phyloP scores from a whole-genome alignment of 2,888 invertebrate genomes.

The Bhutanitis thaidina region DNA sequence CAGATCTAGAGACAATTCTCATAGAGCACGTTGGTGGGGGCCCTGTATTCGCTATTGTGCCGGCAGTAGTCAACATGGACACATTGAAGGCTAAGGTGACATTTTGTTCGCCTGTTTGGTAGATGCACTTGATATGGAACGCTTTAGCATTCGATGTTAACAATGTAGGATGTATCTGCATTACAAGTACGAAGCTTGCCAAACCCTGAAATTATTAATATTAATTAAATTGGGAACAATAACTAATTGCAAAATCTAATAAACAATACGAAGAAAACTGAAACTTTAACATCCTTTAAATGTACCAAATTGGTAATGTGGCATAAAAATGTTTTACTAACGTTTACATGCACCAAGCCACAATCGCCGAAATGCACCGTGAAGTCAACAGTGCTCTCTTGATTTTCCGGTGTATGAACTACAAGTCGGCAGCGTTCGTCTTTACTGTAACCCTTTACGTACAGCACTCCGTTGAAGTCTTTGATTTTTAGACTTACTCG shows the following conservation, averaged over 20 bases:
- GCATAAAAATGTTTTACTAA: slow-evolving; percentile 61
- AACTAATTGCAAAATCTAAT: not conserved
- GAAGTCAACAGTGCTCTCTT: slow-evolving; percentile 86
- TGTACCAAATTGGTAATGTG: too few relatives aligned
- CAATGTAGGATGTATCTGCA: slow-evolving; percentile 97
- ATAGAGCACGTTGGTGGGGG: slow-evolving; percentile 95
- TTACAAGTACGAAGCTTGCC: slow-evolving; percentile 95
- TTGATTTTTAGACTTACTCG: slow-evolving; percentile 90
- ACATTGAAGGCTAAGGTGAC: slow-evolving; percentile 96
- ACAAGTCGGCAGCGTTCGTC: slow-evolving; percentile 93
- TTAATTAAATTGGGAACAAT: not conserved
- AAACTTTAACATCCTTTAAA: too few relatives aligned
- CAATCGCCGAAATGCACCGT: slow-evolving; percentile 95
- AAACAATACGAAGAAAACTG: too few relatives aligned
- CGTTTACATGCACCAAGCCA: slow-evolving; percentile 93
- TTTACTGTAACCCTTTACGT: slow-evolving; percentile 96
- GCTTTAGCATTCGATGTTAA: slow-evolving; percentile 97
- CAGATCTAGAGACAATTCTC: slow-evolving; percentile 92
- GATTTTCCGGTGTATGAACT: slow-evolving; percentile 86
- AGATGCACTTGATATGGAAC: slow-evolving; percentile 97
- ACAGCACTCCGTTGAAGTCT: slow-evolving; percentile 93
- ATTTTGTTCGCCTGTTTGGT: slow-evolving; percentile 95
- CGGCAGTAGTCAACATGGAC: slow-evolving; percentile 96
- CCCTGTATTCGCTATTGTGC: slow-evolving; percentile 96
- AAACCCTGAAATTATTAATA: slow-evolving; percentile 82